Percentiles rank a stretch among this genome's conserved stretches.
These are phyloP conservation scores for Pseudorectes ferrugineus DNA, from an alignment of 2,113 vertebrate species.

Conservation along the genomic window DNA sequence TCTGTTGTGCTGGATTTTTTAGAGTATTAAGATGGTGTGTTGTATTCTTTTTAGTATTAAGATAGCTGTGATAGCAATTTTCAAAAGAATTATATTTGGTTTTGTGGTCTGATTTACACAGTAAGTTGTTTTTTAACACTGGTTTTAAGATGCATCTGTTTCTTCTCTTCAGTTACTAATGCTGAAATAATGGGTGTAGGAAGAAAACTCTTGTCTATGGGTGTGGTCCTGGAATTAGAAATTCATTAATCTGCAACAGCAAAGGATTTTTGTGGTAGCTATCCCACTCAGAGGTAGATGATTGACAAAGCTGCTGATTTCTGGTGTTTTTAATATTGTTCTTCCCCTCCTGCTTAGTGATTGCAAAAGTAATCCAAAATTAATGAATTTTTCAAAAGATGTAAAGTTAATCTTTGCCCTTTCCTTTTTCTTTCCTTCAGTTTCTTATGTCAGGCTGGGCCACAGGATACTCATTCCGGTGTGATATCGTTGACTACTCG, in stretches of 20 bases:
- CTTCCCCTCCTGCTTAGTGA: not conserved
- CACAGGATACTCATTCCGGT: constrained; percentile 88
- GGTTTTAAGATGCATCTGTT: not conserved
- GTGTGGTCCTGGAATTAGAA: not conserved
- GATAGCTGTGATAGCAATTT: not conserved
- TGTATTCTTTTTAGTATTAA: not conserved
- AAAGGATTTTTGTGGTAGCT: not conserved
- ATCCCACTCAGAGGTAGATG: not conserved
- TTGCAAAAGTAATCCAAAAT: not conserved
- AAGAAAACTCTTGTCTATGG: not conserved
- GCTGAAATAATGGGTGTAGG: not conserved
- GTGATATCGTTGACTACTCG: constrained; percentile 93
- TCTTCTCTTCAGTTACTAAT: not conserved
- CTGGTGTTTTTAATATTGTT: not conserved
- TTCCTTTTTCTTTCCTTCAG: constrained; percentile 59
- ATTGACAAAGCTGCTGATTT: not conserved
- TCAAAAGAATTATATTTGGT: not conserved
- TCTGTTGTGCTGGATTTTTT: not conserved
- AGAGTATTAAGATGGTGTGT: not conserved
- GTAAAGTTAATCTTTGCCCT: not conserved
- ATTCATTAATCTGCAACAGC: not conserved
- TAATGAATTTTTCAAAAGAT: not conserved
- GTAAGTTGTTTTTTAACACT: not conserved
- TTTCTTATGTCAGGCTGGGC: constrained; percentile 98
- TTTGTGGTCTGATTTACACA: not conserved